Evolutionary conservation across 1,140 invertebrate species (phyloP), one percentile per base, ranked within the genome.

Genomic region (Neodiprion fabricii): DNA sequence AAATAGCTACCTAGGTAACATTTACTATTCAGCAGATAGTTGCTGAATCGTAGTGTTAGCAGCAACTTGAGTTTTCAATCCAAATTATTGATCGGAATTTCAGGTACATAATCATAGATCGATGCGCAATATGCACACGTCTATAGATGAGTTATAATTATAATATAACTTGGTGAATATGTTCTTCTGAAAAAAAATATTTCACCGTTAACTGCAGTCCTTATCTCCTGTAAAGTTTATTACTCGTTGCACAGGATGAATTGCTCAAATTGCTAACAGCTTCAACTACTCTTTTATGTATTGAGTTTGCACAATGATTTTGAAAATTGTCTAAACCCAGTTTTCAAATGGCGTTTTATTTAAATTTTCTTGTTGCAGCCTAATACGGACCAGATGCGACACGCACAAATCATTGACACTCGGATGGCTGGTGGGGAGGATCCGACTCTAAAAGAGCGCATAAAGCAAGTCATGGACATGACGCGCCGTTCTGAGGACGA

Each of bases 401-500:
- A 93, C 84, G 92, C 92, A 82, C 91, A 93, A 87, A 93, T 94
- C 72, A 93, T 93, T 81, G 92, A 92, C 80, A 89, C 88, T 80
- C 89, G 88, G 87, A 90, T 86, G 76, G 85, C 86, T 70, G 82
- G 84, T n/a, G 86, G 85, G 70, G 93, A 94, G 81, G 92, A 94
- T 87, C 90, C 92, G 70, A 88, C 90, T 75, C 85, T 93, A 71
- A 91, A 92, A 78, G 91, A 93, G 74, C 93, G 95, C 87, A 93
- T 97, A 48, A 91, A 92, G 79, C 92, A 93, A 80, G 90, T 96
- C 61, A 94, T 95, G 90, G 94, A 95, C 80, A 92, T 94, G 88
- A 95, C 95, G 53, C 90, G 92, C 80, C 91, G 92, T 81, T 92
- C 94, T 21, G 95, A 96, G 83, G 95, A 96, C 82, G 94, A 96